Conservation (phyloP, 2,113 vertebrate genomes). For the Perognathus longimembris region DNA sequence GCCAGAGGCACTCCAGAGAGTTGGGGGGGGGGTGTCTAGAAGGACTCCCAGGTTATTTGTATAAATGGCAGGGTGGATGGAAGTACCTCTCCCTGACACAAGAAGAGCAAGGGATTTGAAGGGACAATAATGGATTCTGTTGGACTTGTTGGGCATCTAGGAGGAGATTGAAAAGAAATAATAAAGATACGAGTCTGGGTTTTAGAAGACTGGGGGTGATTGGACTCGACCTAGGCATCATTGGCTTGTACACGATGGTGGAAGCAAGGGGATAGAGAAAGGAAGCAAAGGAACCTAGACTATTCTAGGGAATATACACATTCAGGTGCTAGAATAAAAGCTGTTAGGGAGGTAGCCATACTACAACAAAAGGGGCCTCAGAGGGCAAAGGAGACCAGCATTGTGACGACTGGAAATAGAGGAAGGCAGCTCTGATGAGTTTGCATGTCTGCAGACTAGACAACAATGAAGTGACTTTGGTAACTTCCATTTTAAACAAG, state of each 20-base stretch:
- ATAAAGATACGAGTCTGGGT: not conserved
- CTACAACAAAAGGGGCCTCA: not conserved
- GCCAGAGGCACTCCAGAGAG: not conserved
- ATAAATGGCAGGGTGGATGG: not conserved
- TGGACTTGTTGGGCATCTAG: not conserved
- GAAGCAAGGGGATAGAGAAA: not conserved
- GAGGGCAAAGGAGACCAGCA: not conserved
- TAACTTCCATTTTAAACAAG: not conserved
- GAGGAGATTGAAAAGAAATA: not conserved
- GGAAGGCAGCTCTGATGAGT: not conserved
- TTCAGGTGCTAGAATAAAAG: not conserved
- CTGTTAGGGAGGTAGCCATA: not conserved
- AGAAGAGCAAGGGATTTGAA: not conserved
- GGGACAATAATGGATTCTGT: not conserved
- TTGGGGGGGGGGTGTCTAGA: not conserved
- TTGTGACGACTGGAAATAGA: not conserved
- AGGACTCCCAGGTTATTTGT: not conserved
- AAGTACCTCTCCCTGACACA: not conserved
- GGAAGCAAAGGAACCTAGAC: not conserved
- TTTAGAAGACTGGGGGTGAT: not conserved
- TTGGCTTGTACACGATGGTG: not conserved
- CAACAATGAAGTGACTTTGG: not conserved
- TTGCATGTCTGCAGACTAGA: not conserved
- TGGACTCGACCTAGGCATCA: fast-evolving
- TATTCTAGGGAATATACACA: not conserved